These are phyloP conservation scores for Verasper variegatus DNA, from an alignment of 2,113 vertebrate species.

Conservation along the genomic window DNA sequence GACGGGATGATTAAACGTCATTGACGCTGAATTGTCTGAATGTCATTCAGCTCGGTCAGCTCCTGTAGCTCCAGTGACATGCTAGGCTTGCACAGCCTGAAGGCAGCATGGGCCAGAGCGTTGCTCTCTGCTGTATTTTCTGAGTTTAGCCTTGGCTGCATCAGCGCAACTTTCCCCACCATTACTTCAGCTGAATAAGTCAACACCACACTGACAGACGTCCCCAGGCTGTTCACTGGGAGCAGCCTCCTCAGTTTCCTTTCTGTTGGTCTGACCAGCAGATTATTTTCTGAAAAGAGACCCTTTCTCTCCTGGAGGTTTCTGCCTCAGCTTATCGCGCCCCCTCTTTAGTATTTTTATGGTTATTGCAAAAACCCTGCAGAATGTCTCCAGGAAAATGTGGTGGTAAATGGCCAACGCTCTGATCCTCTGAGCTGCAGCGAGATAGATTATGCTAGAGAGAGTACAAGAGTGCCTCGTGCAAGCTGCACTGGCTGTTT, in stretches of 20 bases:
- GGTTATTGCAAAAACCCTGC: slow-evolving; percentile 24
- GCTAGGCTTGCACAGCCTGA: background rate
- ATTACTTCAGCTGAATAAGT: slow-evolving; percentile 70
- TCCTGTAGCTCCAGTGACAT: background rate
- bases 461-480: slow-evolving; percentile 21
- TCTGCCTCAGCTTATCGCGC: too few species aligned
- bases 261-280: slow-evolving; percentile 1
- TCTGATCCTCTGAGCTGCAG: slow-evolving; percentile 43
- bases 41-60: slow-evolving; percentile 37
- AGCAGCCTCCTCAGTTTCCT: slow-evolving; percentile 11
- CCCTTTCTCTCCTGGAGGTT: too few species aligned
- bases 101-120: background rate
- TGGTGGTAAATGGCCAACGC: slow-evolving; percentile 3
- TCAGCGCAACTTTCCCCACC: slow-evolving; percentile 63
- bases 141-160: slow-evolving; percentile 52
- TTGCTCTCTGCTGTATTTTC: slow-evolving; percentile 1
- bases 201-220: slow-evolving; percentile 44
- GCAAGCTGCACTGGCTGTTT: slow-evolving; percentile 53
- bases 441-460: slow-evolving; percentile 40
- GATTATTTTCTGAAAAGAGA: slow-evolving; percentile 32
- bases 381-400: slow-evolving; percentile 27
- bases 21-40: slow-evolving; percentile 44
- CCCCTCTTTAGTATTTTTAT: slow-evolving; percentile 7
- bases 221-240: slow-evolving; percentile 41
- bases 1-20: too few species aligned